Evolutionary conservation across 2,888 invertebrate genomes (phyloP).

Genomic region (Agrotis clavis): DNA sequence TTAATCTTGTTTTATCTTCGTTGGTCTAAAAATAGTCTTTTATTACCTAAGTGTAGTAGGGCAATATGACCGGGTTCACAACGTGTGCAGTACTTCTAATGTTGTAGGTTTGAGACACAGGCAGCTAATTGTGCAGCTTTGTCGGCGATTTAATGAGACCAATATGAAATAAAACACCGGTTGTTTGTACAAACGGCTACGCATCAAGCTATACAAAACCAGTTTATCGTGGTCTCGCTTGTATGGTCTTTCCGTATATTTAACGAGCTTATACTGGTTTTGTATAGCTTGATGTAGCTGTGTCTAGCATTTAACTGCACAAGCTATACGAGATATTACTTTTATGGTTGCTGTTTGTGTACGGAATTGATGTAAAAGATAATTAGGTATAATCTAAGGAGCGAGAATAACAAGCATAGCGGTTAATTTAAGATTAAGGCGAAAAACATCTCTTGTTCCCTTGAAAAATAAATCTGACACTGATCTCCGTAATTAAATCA

Average conservation of each 20-base stretch:
- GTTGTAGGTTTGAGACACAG: conserved; percentile 23
- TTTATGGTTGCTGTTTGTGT: neutral
- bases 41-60: conserved; percentile 27
- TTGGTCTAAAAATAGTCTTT: conserved; percentile 45
- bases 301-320: neutral
- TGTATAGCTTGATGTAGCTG: too few species aligned
- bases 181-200: conserved; percentile 53
- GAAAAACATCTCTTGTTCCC: conserved; percentile 14
- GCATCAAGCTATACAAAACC: too few species aligned
- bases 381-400: neutral
- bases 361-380: neutral
- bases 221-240: too few species aligned
- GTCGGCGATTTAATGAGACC: conserved; percentile 55
- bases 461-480: conserved; percentile 31
- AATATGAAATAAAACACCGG: conserved; percentile 61
- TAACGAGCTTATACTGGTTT: too few species aligned
- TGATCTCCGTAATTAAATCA: conserved; percentile 55
- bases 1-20: conserved; percentile 7
- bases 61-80: conserved; percentile 28
- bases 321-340: conserved; percentile 23
- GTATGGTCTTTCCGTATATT: too few species aligned
- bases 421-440: neutral
- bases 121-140: conserved; percentile 45
- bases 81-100: conserved; percentile 36
- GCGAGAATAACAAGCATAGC: conserved; percentile 7